Evolutionary conservation across 2,888 invertebrate species (phyloP), one percentile per base, ranked within the genome.

Genomic region (Exephanes ischioxanthus): DNA sequence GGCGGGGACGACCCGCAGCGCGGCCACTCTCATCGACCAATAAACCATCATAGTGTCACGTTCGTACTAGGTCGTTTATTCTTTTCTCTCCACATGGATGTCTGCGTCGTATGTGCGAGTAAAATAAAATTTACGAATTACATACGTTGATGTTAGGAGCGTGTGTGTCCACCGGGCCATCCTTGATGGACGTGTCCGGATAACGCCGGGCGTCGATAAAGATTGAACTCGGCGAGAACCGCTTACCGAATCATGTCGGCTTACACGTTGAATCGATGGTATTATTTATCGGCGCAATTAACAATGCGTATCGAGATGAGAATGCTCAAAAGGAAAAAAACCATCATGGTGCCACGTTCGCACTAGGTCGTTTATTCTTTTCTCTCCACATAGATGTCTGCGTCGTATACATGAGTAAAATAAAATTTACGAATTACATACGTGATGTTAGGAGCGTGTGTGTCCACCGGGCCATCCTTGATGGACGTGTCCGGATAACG

Each of bases 1-100:
- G 66, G 55, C 61, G 58, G 63, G 45, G 73, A 85, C 75, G 55
- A 79, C 61, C 48, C 63, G 76, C 80, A 76, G 75, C 63, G 66
- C 63, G 55, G 45, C 45, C 55, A 80, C 63, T 58, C 76, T 80
- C 80, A 51, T 77, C 66, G 48, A 26, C 55, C 41, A 66, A 77
- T 77, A 67, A 67, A 63, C 33, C 26, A 63, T 63, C 72, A 19
- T 84, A 33, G 33, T 37, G 22, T n/a, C 33, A 78, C 66, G 33
- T 61, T 33, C 79, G 33, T 77, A 77, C 30, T 63, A 58, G 51
- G 51, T 51, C 55, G 45, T 71, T 70, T 0, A 19, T 72, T 51
- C 14, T 75, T 70, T 68, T 67, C 76, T 68, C 41, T 63, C 30
- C 14, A 58, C 22, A 58, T 14, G 7, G 7, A 26, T 26, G 14